Percentiles rank a stretch among this genome's conserved stretches.
Evolutionary conservation across 1,140 invertebrate species (phyloP).

Genomic region (Psilanteris sp.): DNA sequence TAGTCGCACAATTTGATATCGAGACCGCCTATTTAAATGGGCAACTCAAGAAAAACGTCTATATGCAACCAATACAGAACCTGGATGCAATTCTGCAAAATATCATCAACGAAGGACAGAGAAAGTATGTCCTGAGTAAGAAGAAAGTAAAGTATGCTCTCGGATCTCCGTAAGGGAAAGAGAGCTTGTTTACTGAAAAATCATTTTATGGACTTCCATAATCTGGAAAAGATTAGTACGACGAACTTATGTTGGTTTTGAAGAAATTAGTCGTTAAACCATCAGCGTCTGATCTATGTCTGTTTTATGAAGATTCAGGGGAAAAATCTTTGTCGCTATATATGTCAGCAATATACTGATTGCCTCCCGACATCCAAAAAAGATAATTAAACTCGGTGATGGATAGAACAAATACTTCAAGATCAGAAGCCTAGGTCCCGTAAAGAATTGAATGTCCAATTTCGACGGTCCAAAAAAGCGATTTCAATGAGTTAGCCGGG

Average conservation of each 20-base stretch:
- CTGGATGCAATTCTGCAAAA: background rate
- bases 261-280: no score
- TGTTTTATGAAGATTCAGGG: conserved; percentile 52
- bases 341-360: no score
- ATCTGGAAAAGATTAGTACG: conserved; percentile 3
- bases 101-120: background rate
- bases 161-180: background rate
- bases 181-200: background rate
- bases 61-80: background rate
- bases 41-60: background rate
- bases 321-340: conserved; percentile 44
- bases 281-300: conserved; percentile 45
- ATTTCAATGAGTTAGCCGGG: no score
- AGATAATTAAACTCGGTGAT: background rate
- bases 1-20: conserved; percentile 16
- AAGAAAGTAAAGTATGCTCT: conserved; percentile 79
- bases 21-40: conserved; percentile 56
- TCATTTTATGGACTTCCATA: background rate
- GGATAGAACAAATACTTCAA: no score
- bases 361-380: background rate
- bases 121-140: no score
- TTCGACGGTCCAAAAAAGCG: no score
- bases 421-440: no score
- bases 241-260: background rate
- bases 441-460: no score